phyloP scores from a whole-genome alignment of 2,888 invertebrate genomes.

The Buathra laborator region DNA sequence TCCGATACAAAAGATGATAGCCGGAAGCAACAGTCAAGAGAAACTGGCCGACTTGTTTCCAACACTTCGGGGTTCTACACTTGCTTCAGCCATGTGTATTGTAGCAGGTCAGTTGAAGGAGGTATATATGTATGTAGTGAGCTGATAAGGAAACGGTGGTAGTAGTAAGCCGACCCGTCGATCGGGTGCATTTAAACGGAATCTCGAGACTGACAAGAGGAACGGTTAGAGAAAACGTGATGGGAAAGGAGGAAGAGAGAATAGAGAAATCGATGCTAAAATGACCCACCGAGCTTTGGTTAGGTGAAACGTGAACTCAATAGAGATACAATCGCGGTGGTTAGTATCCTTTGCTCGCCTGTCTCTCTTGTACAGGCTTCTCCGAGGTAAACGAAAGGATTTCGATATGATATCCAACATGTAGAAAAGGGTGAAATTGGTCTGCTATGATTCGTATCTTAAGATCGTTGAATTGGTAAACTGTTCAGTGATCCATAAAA shows the following conservation, averaged over 20 bases:
- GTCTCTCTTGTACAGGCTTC: not conserved
- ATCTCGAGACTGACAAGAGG: conserved; percentile 24
- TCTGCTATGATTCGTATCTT: not conserved
- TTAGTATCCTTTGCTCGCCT: not conserved
- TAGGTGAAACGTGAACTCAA: conserved; percentile 14
- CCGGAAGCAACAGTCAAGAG: conserved; percentile 31
- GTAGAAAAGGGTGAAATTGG: not conserved
- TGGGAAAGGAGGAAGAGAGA: not conserved
- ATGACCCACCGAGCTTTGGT: conserved; percentile 1
- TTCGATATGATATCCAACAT: not conserved
- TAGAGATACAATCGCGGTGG: conserved; percentile 11
- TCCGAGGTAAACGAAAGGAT: not conserved
- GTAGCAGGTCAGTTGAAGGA: conserved; percentile 18
- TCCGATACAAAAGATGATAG: conserved; percentile 24
- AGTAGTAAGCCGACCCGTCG: conserved; percentile 12
- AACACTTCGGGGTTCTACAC: conserved; percentile 2
- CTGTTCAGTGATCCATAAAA: not conserved
- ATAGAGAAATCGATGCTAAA: conserved; percentile 21
- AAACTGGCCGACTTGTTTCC: conserved; percentile 17
- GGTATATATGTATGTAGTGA: not conserved
- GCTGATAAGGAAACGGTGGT: not conserved
- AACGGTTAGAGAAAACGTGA: not conserved
- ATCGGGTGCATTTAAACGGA: conserved; percentile 26
- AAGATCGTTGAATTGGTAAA: not conserved
- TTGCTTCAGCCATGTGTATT: not conserved